Evolutionary conservation across 2,113 vertebrate genomes (phyloP).

Genomic region (Chlorodrepanis virens): DNA sequence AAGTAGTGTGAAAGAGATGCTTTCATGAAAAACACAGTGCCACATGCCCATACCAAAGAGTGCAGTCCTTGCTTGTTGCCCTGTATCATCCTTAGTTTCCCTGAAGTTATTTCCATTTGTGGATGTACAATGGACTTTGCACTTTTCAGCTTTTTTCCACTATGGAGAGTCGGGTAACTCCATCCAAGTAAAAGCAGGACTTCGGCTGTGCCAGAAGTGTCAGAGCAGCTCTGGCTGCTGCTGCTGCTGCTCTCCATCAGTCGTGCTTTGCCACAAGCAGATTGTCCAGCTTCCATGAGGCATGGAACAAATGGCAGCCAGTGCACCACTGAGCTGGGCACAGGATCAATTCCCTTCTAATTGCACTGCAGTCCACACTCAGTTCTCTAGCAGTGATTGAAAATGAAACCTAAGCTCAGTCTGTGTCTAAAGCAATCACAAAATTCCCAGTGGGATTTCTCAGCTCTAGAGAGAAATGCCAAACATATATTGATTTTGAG

Average conservation of each 20-base stretch:
- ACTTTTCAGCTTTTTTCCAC: neutral
- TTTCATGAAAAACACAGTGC: neutral
- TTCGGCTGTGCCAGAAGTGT: neutral
- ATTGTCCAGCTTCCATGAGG: neutral
- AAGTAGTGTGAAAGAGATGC: neutral
- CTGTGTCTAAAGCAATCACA: neutral
- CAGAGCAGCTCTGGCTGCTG: neutral
- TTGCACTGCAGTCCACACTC: neutral
- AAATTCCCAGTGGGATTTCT: neutral
- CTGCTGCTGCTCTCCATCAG: neutral
- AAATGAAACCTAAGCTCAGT: neutral
- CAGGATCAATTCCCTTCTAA: neutral
- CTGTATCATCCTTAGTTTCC: neutral
- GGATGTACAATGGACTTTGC: neutral
- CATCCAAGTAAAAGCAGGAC: neutral
- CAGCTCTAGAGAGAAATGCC: neutral
- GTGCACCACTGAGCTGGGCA: neutral
- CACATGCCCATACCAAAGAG: fast-evolving
- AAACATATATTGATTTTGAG: neutral
- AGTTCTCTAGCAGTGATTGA: neutral
- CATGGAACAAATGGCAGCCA: neutral
- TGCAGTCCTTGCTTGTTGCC: neutral
- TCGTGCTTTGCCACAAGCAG: neutral
- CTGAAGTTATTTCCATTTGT: neutral
- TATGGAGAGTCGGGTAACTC: neutral